Percentiles rank a stretch among this genome's conserved stretches.
Evolutionary conservation across 2,888 invertebrate species (phyloP).

Genomic region (Drosophila lacicola): DNA sequence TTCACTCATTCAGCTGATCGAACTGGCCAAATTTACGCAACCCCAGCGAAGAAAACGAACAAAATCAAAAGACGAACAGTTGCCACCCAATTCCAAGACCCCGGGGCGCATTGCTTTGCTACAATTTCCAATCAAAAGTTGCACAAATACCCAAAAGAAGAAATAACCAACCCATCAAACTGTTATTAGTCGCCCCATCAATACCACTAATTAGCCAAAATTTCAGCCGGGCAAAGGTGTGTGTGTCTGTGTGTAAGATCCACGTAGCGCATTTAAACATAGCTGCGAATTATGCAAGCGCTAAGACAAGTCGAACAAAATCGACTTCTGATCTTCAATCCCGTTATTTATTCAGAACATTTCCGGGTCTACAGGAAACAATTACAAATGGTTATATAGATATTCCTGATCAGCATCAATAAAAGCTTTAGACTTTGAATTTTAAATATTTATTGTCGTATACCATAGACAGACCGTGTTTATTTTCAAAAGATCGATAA

Average conservation of each 20-base stretch:
- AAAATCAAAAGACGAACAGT: slow-evolving; percentile 2
- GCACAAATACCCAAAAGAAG: slow-evolving; percentile 34
- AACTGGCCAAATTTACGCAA: slow-evolving; percentile 37
- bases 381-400: too few species aligned
- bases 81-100: slow-evolving; percentile 18
- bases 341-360: too few species aligned
- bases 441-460: too few species aligned
- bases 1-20: slow-evolving; percentile 34
- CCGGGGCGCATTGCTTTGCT: slow-evolving; percentile 50
- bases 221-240: not conserved
- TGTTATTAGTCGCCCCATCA: slow-evolving; percentile 40
- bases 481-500: too few species aligned
- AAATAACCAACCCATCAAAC: slow-evolving; percentile 36
- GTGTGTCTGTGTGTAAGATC: not conserved
- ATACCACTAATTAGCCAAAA: slow-evolving; percentile 47
- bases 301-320: too few species aligned
- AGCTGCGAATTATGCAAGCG: too few species aligned
- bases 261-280: slow-evolving; percentile 3
- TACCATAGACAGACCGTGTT: too few species aligned
- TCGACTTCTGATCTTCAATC: too few species aligned
- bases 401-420: too few species aligned
- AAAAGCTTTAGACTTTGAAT: too few species aligned
- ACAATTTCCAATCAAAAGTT: slow-evolving; percentile 67
- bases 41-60: slow-evolving; percentile 8
- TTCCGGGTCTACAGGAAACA: too few species aligned